These are phyloP conservation scores for Ladona fulva DNA, from an alignment of 1,140 invertebrate genomes.

Conservation along the genomic window DNA sequence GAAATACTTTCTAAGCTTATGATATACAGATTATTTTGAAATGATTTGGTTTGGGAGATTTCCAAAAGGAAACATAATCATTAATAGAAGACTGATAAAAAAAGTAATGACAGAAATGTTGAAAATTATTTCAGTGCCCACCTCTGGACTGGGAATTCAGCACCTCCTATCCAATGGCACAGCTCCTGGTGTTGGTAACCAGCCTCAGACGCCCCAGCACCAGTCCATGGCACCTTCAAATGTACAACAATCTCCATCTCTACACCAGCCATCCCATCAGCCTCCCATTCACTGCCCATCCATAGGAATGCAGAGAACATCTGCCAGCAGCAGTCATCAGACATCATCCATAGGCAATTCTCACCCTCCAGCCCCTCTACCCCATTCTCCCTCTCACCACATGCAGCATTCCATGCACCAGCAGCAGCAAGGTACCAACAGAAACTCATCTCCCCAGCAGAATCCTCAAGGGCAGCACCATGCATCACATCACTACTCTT, in stretches of 20 bases:
- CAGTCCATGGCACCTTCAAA: not conserved
- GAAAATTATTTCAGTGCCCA: not conserved
- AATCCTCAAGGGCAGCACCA: conserved; percentile 31
- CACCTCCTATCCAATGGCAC: conserved; percentile 58
- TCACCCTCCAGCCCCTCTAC: not conserved
- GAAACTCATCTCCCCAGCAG: conserved; percentile 34
- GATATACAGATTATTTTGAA: too few species aligned
- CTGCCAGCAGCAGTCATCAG: not conserved
- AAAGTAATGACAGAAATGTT: too few species aligned
- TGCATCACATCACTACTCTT: not conserved
- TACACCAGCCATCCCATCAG: not conserved
- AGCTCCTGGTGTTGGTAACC: conserved; percentile 40
- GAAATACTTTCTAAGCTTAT: too few species aligned
- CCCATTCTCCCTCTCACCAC: not conserved
- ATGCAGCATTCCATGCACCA: conserved; percentile 43
- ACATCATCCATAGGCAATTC: not conserved
- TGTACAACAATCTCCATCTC: not conserved
- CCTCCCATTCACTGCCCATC: not conserved
- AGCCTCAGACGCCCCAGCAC: conserved; percentile 27
- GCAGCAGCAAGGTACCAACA: conserved; percentile 36
- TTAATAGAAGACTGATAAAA: too few species aligned
- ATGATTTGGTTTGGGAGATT: too few species aligned
- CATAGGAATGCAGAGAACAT: not conserved
- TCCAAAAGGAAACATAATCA: too few species aligned
- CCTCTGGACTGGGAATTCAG: not conserved